Percentiles rank a stretch among this genome's conserved stretches.
phyloP scores from a whole-genome alignment of 2,797 vertebrate genomes.

The Sebastes flavidus region DNA sequence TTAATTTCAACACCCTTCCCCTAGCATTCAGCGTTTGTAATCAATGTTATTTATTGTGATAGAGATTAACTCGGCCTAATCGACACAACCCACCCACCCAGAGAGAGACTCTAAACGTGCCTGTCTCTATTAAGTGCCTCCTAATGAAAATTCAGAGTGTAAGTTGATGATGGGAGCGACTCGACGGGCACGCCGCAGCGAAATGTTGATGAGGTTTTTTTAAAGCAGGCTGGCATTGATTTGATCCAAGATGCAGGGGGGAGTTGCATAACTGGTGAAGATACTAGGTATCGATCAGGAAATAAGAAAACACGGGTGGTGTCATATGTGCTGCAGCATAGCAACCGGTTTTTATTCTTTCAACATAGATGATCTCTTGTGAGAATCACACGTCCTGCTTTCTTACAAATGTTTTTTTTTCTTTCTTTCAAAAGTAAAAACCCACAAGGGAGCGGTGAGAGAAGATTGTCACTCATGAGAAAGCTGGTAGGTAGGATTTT shows the following conservation, averaged over 20 bases:
- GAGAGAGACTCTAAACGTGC: conserved; percentile 62
- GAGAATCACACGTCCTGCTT: conserved; percentile 30
- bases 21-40: conserved; percentile 57
- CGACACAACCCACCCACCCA: conserved; percentile 59
- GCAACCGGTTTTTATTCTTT: conserved; percentile 21
- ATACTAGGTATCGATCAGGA: conserved; percentile 52
- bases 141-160: conserved; percentile 69
- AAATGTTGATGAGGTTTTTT: conserved; percentile 54
- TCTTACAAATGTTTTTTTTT: not conserved
- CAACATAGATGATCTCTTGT: conserved; percentile 31
- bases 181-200: conserved; percentile 29
- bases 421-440: conserved; percentile 35
- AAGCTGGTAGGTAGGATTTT: conserved; percentile 71
- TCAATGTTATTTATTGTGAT: conserved; percentile 78
- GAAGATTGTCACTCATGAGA: conserved; percentile 75
- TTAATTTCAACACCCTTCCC: conserved; percentile 49
- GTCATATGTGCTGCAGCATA: conserved; percentile 20
- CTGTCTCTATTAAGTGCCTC: conserved; percentile 68
- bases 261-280: conserved; percentile 42
- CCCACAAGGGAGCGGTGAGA: conserved; percentile 42
- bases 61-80: conserved; percentile 72
- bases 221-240: conserved; percentile 55
- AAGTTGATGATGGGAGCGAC: conserved; percentile 52
- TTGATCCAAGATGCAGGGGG: conserved; percentile 38
- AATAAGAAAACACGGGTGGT: conserved; percentile 26